Conservation (phyloP, 1,140 invertebrate species). For the Drosophila gunungcola region DNA sequence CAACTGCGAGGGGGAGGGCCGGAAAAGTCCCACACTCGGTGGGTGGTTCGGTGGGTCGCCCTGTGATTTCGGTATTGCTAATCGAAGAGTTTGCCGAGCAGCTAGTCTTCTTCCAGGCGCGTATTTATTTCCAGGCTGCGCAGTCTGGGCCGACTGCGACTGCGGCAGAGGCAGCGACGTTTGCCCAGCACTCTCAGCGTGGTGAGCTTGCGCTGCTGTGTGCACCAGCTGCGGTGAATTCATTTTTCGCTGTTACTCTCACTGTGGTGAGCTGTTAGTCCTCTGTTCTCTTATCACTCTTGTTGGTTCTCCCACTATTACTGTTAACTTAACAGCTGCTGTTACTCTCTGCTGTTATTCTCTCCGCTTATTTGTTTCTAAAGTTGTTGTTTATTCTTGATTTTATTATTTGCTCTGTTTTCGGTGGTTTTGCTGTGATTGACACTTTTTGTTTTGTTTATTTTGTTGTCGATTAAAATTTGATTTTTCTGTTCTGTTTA, state of each 20-base stretch:
- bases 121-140: conserved; percentile 63
- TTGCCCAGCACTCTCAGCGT: conserved; percentile 4
- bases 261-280: background rate
- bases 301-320: conserved; percentile 1
- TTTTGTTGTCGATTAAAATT: too few relatives aligned
- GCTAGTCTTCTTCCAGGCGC: conserved; percentile 84
- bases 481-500: too few relatives aligned
- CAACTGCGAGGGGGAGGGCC: conserved; percentile 77
- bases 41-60: conserved; percentile 52
- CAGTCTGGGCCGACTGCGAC: conserved; percentile 7
- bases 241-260: conserved; percentile 7
- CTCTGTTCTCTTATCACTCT: background rate
- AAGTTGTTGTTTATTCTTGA: too few relatives aligned
- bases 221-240: background rate
- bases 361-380: background rate
- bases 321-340: conserved; percentile 1
- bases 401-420: background rate
- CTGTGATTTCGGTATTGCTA: conserved; percentile 80
- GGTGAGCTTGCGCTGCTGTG: conserved; percentile 6
- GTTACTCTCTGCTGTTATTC: conserved; percentile 1
- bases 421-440: background rate
- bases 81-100: conserved; percentile 73
- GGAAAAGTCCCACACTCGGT: conserved; percentile 44
- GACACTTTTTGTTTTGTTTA: background rate
- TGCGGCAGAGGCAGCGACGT: background rate